Percentiles rank a stretch among this genome's conserved stretches.
Conservation (phyloP, 35 echinoderm and acorn worm genomes). For the Stichopus chloronotus region DNA sequence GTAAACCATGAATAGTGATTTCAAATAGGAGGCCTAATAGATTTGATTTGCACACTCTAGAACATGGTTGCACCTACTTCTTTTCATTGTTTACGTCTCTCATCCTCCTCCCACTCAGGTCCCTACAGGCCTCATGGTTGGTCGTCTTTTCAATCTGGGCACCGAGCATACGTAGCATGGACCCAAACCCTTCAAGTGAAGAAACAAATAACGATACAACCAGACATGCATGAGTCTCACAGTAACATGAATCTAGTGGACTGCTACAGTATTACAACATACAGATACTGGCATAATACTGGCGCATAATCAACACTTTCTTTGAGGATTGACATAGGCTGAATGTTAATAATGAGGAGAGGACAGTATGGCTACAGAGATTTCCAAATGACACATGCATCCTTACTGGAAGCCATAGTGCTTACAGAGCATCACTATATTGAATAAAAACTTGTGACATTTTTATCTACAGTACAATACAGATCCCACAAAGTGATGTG, state of each 20-base stretch:
- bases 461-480: too few relatives aligned
- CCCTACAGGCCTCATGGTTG: conserved; percentile 90
- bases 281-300: not conserved
- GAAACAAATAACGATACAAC: not conserved
- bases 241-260: not conserved
- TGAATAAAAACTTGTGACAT: too few relatives aligned
- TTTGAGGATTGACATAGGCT: not conserved
- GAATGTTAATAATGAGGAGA: too few relatives aligned
- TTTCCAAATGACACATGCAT: too few relatives aligned
- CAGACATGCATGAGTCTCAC: not conserved
- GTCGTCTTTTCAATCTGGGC: conserved; percentile 99
- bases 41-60: too few relatives aligned
- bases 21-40: too few relatives aligned
- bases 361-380: too few relatives aligned
- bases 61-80: conserved; percentile 68
- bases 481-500: too few relatives aligned
- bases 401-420: too few relatives aligned
- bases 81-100: conserved; percentile 99
- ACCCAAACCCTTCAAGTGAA: conserved; percentile 86
- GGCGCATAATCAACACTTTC: not conserved
- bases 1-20: too few relatives aligned
- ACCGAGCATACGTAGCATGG: conserved; percentile 94
- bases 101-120: conserved; percentile 94
- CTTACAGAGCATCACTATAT: too few relatives aligned
- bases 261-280: not conserved